phyloP scores from a whole-genome alignment of 2,113 vertebrate genomes.

The Rousettus leschenaultii region DNA sequence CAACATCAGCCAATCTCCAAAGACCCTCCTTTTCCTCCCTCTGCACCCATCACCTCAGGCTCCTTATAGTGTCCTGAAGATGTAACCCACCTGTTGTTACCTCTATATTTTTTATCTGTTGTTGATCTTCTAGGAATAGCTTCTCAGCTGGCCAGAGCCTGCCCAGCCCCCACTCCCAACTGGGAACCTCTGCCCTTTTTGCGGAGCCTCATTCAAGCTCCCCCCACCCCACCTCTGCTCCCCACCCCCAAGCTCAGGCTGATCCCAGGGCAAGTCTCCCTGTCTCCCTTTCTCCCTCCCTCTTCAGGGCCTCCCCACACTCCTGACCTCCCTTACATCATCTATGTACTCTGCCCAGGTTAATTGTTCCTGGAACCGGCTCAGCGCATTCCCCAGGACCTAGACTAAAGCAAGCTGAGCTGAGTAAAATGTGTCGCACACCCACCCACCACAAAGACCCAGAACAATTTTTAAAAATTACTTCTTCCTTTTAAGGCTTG shows the following conservation, averaged over 20 bases:
- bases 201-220: not conserved
- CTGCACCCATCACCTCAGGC: not conserved
- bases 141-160: not conserved
- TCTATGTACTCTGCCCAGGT: not conserved
- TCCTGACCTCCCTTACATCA: not conserved
- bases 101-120: not conserved
- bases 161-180: not conserved
- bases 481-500: slow-evolving; percentile 56
- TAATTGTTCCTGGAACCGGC: not conserved
- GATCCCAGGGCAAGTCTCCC: not conserved
- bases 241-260: not conserved
- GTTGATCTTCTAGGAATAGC: not conserved
- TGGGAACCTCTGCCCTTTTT: not conserved
- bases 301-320: not conserved
- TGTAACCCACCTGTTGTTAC: not conserved
- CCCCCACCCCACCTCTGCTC: too few relatives aligned
- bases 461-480: not conserved
- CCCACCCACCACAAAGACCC: not conserved
- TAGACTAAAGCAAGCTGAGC: not conserved
- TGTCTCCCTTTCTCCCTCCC: too few relatives aligned
- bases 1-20: not conserved
- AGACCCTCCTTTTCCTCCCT: not conserved
- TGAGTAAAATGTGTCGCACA: not conserved
- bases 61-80: not conserved
- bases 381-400: not conserved